Conservation (phyloP, 2,888 invertebrate species). For the Nemotelus nigrinus region DNA sequence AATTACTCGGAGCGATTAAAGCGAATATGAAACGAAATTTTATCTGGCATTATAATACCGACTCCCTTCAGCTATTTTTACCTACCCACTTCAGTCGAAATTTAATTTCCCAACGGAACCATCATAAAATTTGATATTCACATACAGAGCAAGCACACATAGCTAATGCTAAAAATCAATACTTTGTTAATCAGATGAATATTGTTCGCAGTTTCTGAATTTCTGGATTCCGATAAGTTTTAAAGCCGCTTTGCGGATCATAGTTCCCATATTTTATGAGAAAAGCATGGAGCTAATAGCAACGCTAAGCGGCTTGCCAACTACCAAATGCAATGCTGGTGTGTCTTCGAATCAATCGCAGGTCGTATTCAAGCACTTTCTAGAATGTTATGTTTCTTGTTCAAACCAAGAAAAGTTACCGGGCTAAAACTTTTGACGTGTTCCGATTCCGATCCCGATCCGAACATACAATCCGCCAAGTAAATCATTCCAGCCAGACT, state of each 20-base stretch:
- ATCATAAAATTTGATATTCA: background rate
- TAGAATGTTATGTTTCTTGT: no score
- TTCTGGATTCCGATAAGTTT: background rate
- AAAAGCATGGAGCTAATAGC: no score
- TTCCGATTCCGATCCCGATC: conserved; percentile 24
- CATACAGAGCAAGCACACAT: background rate
- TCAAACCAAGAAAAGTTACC: no score
- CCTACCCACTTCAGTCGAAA: background rate
- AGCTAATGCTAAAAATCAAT: background rate
- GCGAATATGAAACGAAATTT: no score
- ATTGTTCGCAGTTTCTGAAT: background rate
- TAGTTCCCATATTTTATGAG: background rate
- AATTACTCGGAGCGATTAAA: no score
- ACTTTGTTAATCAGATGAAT: conserved; percentile 13
- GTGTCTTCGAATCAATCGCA: no score
- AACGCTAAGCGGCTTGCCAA: no score
- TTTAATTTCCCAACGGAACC: background rate
- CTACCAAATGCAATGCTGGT: no score
- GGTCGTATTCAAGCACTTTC: no score
- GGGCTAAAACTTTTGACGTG: background rate
- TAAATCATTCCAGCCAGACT: background rate
- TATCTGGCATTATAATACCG: no score
- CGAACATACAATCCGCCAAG: background rate
- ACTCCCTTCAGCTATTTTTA: no score
- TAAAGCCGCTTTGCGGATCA: conserved; percentile 4